A percentile compares a stretch with the other conserved stretches of the same genome.
These are phyloP conservation scores for Dolichoris vasculosae DNA, from an alignment of 1,140 invertebrate genomes.

Conservation along the genomic window DNA sequence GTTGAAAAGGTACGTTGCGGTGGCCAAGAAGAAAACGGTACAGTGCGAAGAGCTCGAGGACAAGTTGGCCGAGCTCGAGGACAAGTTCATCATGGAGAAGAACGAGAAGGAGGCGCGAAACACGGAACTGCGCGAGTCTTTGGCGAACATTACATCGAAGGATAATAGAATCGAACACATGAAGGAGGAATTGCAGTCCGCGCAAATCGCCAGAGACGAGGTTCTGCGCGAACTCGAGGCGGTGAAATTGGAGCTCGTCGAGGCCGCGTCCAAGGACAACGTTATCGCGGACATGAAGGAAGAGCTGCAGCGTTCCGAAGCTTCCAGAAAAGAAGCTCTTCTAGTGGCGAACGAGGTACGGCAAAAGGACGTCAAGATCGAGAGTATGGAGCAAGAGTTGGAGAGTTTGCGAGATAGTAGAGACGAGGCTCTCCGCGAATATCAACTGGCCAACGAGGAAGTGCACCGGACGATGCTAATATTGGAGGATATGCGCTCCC, in stretches of 20 bases:
- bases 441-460: background rate
- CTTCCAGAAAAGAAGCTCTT: background rate
- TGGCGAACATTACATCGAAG: conserved; percentile 58
- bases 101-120: conserved; percentile 66
- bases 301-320: background rate
- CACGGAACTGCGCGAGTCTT: conserved; percentile 60
- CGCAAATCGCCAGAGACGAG: conserved; percentile 50
- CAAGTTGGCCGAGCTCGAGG: conserved; percentile 63
- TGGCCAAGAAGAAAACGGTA: conserved; percentile 82
- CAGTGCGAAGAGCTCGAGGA: conserved; percentile 80
- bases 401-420: conserved; percentile 43
- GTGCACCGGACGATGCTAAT: too few species aligned
- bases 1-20: conserved; percentile 84
- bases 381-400: conserved; percentile 59
- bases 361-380: conserved; percentile 65
- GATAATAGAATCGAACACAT: conserved; percentile 63
- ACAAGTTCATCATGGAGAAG: conserved; percentile 64
- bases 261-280: conserved; percentile 50
- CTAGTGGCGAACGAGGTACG: conserved; percentile 15
- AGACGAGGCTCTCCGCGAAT: conserved; percentile 31
- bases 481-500: too few species aligned
- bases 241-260: conserved; percentile 53
- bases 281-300: background rate
- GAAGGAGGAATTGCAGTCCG: conserved; percentile 54
- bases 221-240: conserved; percentile 48